Conservation (phyloP, 2,888 invertebrate genomes). For the Agriopis marginaria region DNA sequence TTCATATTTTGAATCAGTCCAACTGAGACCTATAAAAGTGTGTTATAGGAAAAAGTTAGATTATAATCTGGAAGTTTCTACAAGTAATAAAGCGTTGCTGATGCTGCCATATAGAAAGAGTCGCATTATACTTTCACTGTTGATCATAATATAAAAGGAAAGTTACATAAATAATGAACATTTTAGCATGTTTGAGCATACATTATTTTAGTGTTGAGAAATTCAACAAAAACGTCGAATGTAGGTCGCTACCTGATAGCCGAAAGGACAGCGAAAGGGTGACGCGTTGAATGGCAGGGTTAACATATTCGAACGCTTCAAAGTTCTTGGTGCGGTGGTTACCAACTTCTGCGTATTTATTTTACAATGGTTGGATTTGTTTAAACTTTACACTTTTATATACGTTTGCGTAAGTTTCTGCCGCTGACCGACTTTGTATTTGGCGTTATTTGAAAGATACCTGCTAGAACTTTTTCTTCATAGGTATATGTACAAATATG, state of each 20-base stretch:
- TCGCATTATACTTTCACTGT: no score
- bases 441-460: background rate
- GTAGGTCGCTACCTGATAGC: conserved; percentile 43
- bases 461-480: no score
- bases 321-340: conserved; percentile 38
- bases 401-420: background rate
- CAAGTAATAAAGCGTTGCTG: no score
- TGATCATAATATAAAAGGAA: no score
- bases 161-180: no score
- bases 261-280: conserved; percentile 33
- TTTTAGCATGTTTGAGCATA: no score
- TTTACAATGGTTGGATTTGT: conserved; percentile 21
- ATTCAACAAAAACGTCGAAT: conserved; percentile 38
- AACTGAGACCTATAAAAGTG: no score
- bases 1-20: no score
- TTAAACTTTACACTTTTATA: conserved; percentile 16
- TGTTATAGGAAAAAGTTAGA: no score
- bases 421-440: background rate
- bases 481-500: no score
- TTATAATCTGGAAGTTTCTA: no score
- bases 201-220: background rate
- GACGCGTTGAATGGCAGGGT: conserved; percentile 36
- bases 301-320: conserved; percentile 42
- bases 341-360: conserved; percentile 25
- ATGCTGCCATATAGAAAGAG: no score